Percentiles rank a stretch among this genome's conserved stretches.
Conservation (phyloP, 2,113 vertebrate species). For the Lanius ludovicianus region DNA sequence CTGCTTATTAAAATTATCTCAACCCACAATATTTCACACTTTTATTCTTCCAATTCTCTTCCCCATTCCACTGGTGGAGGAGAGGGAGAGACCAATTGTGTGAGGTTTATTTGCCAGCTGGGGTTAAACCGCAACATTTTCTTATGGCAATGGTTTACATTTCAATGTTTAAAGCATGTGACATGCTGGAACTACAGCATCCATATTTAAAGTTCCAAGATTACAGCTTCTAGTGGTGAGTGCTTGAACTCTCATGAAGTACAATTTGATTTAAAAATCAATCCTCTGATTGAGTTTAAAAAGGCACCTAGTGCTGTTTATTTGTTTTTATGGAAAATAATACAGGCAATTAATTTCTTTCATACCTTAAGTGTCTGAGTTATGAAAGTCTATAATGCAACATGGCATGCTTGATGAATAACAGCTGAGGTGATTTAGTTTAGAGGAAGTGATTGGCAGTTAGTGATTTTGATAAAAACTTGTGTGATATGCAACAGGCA, state of each 20-base stretch:
- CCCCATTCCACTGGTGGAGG: neutral
- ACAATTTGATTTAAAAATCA: constrained; percentile 77
- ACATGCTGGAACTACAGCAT: constrained; percentile 52
- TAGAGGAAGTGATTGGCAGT: constrained; percentile 31
- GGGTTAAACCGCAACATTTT: neutral
- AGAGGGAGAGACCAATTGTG: neutral
- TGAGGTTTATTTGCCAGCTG: neutral
- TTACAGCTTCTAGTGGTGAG: constrained; percentile 32
- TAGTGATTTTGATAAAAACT: constrained; percentile 19
- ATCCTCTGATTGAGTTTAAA: constrained; percentile 47
- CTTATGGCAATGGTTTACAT: constrained; percentile 47
- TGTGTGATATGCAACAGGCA: neutral
- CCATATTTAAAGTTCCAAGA: constrained; percentile 59
- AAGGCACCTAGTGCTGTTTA: constrained; percentile 27
- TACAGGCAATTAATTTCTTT: constrained; percentile 54
- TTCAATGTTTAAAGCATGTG: constrained; percentile 54
- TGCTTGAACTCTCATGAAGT: constrained; percentile 65
- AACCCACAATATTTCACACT: neutral
- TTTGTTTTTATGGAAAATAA: constrained; percentile 58
- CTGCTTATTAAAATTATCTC: neutral
- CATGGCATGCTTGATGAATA: constrained; percentile 47
- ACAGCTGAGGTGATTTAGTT: constrained; percentile 46
- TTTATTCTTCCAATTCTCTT: neutral
- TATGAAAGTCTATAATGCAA: constrained; percentile 40
- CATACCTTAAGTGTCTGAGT: constrained; percentile 34